These are phyloP conservation scores for Notolabrus celidotus DNA, from an alignment of 2,797 vertebrate species.

Conservation along the genomic window DNA sequence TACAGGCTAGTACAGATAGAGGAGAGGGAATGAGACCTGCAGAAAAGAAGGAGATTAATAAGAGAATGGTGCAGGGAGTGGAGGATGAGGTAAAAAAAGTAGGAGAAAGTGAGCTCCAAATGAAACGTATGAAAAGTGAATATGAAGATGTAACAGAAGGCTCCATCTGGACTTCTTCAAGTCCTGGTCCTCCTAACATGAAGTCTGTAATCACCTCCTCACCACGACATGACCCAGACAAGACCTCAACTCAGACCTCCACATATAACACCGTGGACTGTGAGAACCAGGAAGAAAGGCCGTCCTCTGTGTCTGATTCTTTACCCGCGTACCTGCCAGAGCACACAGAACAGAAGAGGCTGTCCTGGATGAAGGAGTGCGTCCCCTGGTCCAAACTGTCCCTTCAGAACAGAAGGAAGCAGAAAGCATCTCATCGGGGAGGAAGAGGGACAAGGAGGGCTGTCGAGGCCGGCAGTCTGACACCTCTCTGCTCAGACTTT, in stretches of 20 bases:
- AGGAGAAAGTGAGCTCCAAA: neutral
- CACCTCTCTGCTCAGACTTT: slow-evolving; percentile 76
- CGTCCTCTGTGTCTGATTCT: neutral
- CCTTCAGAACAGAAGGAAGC: slow-evolving; percentile 83
- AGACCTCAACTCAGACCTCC: neutral
- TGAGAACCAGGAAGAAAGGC: neutral
- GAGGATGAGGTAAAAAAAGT: no score
- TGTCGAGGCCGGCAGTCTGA: slow-evolving; percentile 62
- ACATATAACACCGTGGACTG: neutral
- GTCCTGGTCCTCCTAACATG: neutral
- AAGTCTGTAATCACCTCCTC: neutral
- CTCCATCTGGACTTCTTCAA: neutral
- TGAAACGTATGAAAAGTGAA: slow-evolving; percentile 3
- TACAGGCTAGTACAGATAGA: neutral
- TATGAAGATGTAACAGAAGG: neutral
- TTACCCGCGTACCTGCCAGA: slow-evolving; percentile 65
- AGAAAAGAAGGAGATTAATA: neutral
- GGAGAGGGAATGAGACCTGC: neutral
- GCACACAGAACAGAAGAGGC: slow-evolving; percentile 85
- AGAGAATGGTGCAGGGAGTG: no score
- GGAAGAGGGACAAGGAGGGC: slow-evolving; percentile 63
- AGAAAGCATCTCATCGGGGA: slow-evolving; percentile 10
- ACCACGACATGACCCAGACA: neutral
- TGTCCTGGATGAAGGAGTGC: slow-evolving; percentile 89
- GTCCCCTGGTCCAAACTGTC: slow-evolving; percentile 88